Percentiles rank a stretch among this genome's conserved stretches.
These are phyloP conservation scores for Brachionus rotundiformis DNA, from an alignment of 1,140 invertebrate species.

Conservation along the genomic window DNA sequence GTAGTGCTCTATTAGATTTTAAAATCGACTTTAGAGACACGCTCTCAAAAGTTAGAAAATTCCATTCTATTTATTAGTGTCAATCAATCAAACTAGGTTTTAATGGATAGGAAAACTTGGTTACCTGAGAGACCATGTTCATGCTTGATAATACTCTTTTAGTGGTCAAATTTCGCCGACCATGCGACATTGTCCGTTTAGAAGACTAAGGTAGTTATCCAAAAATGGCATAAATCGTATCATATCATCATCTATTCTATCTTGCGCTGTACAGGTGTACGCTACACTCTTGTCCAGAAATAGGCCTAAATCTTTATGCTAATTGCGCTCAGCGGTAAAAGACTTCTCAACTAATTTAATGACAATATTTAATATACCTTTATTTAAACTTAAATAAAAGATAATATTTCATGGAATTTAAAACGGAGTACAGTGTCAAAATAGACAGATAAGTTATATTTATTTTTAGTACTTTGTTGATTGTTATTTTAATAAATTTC, in stretches of 20 bases:
- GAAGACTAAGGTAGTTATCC: constrained; percentile 3
- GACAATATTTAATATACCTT: constrained; percentile 31
- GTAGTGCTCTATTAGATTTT: not conserved
- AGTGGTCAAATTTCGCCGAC: not conserved
- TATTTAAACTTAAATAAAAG: constrained; percentile 4
- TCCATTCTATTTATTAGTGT: constrained; percentile 26
- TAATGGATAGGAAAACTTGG: constrained; percentile 5
- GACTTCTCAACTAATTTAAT: constrained; percentile 33
- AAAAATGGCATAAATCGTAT: constrained; percentile 2
- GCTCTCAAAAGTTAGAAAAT: constrained; percentile 25
- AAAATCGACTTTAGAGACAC: constrained; percentile 29
- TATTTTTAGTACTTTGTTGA: constrained; percentile 1
- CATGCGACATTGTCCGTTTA: not conserved
- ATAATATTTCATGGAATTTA: constrained; percentile 14
- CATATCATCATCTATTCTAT: constrained; percentile 9
- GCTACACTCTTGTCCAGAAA: constrained; percentile 6
- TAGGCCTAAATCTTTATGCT: not conserved
- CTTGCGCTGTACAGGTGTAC: not conserved
- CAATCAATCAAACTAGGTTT: constrained; percentile 25
- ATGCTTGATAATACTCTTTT: not conserved
- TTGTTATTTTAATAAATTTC: constrained; percentile 40
- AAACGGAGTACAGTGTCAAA: constrained; percentile 30
- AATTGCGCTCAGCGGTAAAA: constrained; percentile 30
- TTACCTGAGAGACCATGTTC: constrained; percentile 8
- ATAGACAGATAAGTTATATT: constrained; percentile 46